A percentile compares a stretch with the other conserved stretches of the same genome.
These are phyloP conservation scores for Drosophila melanosoma DNA, from an alignment of 2,888 invertebrate genomes.

Conservation along the genomic window DNA sequence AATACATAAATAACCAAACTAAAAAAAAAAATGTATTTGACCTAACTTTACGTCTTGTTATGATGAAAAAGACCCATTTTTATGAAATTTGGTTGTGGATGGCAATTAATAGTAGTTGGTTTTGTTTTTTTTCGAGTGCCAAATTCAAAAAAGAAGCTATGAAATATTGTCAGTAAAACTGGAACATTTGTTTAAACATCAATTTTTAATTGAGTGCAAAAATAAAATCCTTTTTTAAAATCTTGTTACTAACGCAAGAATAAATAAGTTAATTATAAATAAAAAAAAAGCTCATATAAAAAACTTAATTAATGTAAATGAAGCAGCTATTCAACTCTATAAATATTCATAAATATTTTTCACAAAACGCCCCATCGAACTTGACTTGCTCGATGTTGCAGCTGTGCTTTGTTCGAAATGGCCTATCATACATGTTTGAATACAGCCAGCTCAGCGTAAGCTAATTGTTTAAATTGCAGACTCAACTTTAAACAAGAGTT, in stretches of 20 bases:
- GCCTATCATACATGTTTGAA: constrained; percentile 11
- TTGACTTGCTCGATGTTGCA: constrained; percentile 19
- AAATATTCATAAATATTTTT: not conserved
- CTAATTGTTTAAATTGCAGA: not conserved
- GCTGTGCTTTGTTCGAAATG: not conserved
- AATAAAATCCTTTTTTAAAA: not conserved
- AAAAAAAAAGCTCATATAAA: not conserved
- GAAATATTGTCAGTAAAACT: not conserved
- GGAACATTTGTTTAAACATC: not conserved
- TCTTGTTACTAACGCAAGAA: not conserved
- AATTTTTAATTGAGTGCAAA: not conserved
- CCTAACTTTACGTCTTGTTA: constrained; percentile 28
- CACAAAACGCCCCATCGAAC: constrained; percentile 12
- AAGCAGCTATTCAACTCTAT: not conserved
- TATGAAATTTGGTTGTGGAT: not conserved
- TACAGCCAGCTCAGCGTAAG: not conserved
- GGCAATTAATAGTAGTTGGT: not conserved
- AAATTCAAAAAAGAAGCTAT: not conserved
- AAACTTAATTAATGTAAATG: not conserved
- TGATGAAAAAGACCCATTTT: constrained; percentile 36
- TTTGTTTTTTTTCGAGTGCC: not conserved
- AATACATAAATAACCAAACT: constrained; percentile 32
- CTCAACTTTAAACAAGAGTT: not conserved
- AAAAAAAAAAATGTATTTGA: constrained; percentile 38
- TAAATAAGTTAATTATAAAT: not conserved